Base-by-base conservation (phyloP, 2,888 invertebrate species). In the Protula sp. region DNA sequence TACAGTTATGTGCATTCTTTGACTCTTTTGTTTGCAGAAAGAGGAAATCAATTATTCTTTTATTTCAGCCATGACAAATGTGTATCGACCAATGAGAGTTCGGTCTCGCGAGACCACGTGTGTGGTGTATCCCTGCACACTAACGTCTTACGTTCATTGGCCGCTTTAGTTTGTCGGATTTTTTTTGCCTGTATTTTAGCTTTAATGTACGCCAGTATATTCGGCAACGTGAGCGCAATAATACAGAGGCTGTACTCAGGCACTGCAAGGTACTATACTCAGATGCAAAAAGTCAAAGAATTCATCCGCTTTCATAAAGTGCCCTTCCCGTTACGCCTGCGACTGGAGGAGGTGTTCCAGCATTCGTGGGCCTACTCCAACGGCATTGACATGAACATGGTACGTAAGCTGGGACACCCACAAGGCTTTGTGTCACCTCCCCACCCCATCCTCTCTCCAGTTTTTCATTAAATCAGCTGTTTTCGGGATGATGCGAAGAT, bases 321-420 rank as follows among this genome's bases (percentile, higher is more conserved):
- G 71, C 94, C 97, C 24, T 95, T 97, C 82, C 98, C 98, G 24
- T 85, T 98, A 55, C 85, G 95, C 57, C 97, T 97, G 84, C 86
- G 97, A 72, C 83, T 98, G 72, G 97, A 98, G 81, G 97, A 98
- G 81, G 98, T 97, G 83, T 98, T 98, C 83, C 93, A 98, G 84
- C 98, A 98, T 81, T 97, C 97, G 4, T 98, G 98, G 98, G 94
- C 94, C 54, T 98, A 97, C 83, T 98, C 97, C 57, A 98, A 98
- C 81, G 98, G 98, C 61, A 98, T 98, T 72, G 97, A 98, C 81
- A 97, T 97, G 88, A 97, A 95, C 82, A 92, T 93, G 79, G 90
- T 84, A 64, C n/a, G 63, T 54, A 55, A 54, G 3, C 2, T 29
- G 22, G n/a, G 9, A 38, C 9, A 38, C 45, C 45, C 9, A 9